Evolutionary conservation across 2,113 vertebrate genomes (phyloP).

Genomic region (Takifugu bimaculatus): DNA sequence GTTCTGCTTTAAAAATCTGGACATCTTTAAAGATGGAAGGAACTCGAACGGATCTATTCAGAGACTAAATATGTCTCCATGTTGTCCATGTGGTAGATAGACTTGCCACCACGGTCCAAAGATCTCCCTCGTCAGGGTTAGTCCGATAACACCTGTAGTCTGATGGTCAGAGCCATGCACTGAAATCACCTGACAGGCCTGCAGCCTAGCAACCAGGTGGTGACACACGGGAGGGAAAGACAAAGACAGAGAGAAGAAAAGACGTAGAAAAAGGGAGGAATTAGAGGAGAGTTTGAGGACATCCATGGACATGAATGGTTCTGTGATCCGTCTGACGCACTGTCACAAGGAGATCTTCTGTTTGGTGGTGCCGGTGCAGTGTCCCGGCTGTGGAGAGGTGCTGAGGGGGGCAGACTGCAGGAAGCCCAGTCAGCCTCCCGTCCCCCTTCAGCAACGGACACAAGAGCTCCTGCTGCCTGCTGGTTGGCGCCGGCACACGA

Average conservation of each 20-base stretch:
- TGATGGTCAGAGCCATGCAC: conserved; percentile 17
- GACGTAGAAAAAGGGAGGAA: not conserved
- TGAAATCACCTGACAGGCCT: conserved; percentile 37
- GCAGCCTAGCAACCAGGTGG: conserved; percentile 20
- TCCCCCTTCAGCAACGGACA: conserved; percentile 80
- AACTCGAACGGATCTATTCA: too few species aligned
- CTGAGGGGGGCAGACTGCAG: conserved; percentile 69
- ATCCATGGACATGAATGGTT: conserved; percentile 41
- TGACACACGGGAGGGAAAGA: not conserved
- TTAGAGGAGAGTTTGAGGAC: not conserved
- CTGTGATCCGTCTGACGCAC: conserved; percentile 79
- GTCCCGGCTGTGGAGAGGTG: conserved; percentile 76
- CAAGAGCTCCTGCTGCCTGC: conserved; percentile 76
- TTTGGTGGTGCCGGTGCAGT: conserved; percentile 70
- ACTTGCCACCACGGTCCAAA: not conserved
- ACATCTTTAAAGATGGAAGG: too few species aligned
- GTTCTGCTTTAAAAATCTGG: too few species aligned
- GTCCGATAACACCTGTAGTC: conserved; percentile 10
- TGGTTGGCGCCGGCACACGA: conserved; percentile 74
- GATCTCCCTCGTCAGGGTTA: not conserved
- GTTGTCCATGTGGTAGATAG: too few species aligned
- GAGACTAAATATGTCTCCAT: too few species aligned
- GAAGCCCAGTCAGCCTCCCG: conserved; percentile 79
- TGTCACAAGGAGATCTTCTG: conserved; percentile 81
- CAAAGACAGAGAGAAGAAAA: not conserved